Base-by-base conservation (phyloP, 2,888 invertebrate species). In the Leptinotarsa juncta region DNA sequence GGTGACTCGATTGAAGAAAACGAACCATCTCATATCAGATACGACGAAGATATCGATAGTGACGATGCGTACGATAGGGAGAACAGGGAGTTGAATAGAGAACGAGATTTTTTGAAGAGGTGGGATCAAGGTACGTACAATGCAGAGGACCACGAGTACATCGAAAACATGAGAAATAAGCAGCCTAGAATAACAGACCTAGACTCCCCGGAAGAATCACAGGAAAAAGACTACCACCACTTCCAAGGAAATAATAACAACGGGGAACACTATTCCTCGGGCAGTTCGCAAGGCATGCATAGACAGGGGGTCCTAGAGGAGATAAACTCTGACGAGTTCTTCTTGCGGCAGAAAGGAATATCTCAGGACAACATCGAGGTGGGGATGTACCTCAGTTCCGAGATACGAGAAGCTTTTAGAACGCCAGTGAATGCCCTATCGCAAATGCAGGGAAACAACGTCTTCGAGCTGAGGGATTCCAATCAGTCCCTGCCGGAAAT, bases 251-350 rank as follows among this genome's bases (percentile, higher is more conserved):
- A 73, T 50, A 72, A 71, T n/a, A 68, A 68, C 75, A 89, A 89
- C 20, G 55, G 65, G 67, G 91, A 91, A 75, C 88, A 88, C 2
- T 91, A 90, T 71, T 92, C 92, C 0, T 91, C 92, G 1, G 91
- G 91, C 2, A 92, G 92, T 79, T 92, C 92, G 0, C 87, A 88
- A 48, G 90, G 90, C 65, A 83, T 89, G 49, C 86, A 89, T 32
- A 89, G 91, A 69, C 90, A 90, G 69, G 93, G 93, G 0, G 93
- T 95, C 3, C 91, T 96, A 83, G 96, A 96, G 88, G 95, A 96
- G 89, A 94, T 96, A 80, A 93, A 95, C 85, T 94, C 95, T 62
- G 96, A 96, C 87, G 95, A 96, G 89, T 96, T 96, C 89, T 95
- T 95, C 86, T 89, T 96, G 77, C 91, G 95, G 81, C 94, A 94